Evolutionary conservation across 2,113 vertebrate species (phyloP), one percentile per base, ranked within the genome.

Genomic region (Dascyllus trimaculatus): DNA sequence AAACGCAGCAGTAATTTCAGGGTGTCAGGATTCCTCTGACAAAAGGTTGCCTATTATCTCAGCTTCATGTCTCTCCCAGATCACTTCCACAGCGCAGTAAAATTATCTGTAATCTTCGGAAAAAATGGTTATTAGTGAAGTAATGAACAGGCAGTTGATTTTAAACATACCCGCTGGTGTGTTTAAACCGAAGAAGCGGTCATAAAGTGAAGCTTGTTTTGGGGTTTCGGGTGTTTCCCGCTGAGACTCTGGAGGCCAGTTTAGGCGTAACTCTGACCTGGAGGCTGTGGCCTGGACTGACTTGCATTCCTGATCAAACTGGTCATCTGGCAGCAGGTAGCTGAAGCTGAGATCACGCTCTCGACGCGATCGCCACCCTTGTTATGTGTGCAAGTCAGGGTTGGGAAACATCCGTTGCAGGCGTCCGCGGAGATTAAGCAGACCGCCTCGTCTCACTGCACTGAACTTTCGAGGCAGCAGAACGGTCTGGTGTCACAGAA

Each of bases 281-380:
- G 0, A 58, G 59, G 58, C 6, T 11, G 19, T 4, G 26, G 46
- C 46, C 4, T 15, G 59, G 17, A 4, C 10, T 4, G 63, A 25
- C 57, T 46, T 18, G 17, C 64, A 75, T 70, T 79, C 71, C 59
- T 60, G 0, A 22, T 29, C 25, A 46, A 29, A 56, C 4, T 7
- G 15, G 5, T 70, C 59, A 74, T 68, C 46, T 78, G 64, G 71
- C 51, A 24, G 58, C 45, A 4, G 32, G 21, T 46, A 10, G 19
- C 19, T 14, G 21, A n/a, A 51, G 51, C 24, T 84, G 76, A 78
- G 11, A 8, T 80, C 82, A 77, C 25, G 7, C 13, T 1, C 21
- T 38, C 24, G 0, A 40, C 11, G 40, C 0, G 17, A 65, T 74
- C 84, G 24, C 48, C 60, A 0, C 70, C 64, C 64, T 32, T 15